Evolutionary conservation across 1,140 invertebrate species (phyloP), one percentile per base, ranked within the genome.

Genomic region (Meteorus sp.): DNA sequence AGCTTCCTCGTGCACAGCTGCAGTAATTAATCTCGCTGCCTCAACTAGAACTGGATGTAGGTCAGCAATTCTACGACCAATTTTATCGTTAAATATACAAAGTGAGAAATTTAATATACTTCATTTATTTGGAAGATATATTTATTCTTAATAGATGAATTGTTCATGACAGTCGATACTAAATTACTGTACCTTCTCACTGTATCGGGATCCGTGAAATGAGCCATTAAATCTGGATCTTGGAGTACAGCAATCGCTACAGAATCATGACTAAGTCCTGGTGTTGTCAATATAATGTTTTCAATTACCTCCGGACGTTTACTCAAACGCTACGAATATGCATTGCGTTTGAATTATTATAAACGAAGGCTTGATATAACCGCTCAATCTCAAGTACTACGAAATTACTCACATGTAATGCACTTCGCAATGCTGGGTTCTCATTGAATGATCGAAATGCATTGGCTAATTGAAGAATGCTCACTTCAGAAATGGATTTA

Each of bases 161-260:
- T n/a, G n/a, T n/a, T n/a, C n/a, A n/a, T n/a, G n/a, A n/a, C n/a
- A n/a, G n/a, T n/a, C n/a, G n/a, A n/a, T n/a, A n/a, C n/a, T n/a
- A n/a, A n/a, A 9, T n/a, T 5, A 39, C 13, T n/a, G 19, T 22
- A 82, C 82, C 75, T 80, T 69, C 73, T 74, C 0, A 85, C 76
- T 23, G 77, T 81, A 17, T 82, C 75, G 25, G 73, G 53, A 66
- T 85, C 80, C 11, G 74, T 77, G 44, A 85, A 76, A 61, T 85
- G 79, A 9, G 77, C 69, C 65, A 85, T 75, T 48, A 86, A 67
- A 65, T 85, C 81, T 22, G 82, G 80, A 70, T 85, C 82, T 62
- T 83, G 83, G n/a, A 85, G 70, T 55, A 86, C 77, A 2, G 84
- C 79, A 43, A 85, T 74, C 8, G 83, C 83, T 35, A 83, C 77